Conservation (phyloP, 1,140 invertebrate species). For the Achroia grisella region DNA sequence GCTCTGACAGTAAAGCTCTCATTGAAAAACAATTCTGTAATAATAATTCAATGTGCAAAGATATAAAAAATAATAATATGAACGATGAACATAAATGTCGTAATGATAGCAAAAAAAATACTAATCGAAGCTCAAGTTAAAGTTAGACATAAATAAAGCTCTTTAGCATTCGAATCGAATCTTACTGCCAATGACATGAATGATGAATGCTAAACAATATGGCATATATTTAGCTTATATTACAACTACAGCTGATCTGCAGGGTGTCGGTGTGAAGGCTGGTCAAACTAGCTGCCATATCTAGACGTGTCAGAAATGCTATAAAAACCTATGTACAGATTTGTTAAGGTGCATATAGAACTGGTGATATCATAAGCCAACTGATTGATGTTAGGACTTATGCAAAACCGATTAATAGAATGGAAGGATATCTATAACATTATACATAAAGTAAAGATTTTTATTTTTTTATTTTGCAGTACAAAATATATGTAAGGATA, state of each 20-base stretch:
- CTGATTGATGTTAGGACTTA: conserved; percentile 32
- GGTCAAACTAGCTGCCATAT: conserved; percentile 35
- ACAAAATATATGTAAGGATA: too few relatives aligned
- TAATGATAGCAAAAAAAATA: too few relatives aligned
- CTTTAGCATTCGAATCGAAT: conserved; percentile 21
- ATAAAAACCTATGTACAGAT: conserved; percentile 3
- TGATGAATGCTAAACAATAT: conserved; percentile 51
- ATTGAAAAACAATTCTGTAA: too few relatives aligned
- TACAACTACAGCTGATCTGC: conserved; percentile 38
- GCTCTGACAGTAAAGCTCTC: too few relatives aligned
- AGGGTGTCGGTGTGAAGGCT: conserved; percentile 29
- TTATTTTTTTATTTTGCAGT: too few relatives aligned
- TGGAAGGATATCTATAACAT: too few relatives aligned
- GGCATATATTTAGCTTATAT: conserved; percentile 31
- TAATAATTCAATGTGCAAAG: too few relatives aligned
- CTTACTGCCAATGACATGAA: conserved; percentile 38
- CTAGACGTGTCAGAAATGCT: conserved; percentile 29
- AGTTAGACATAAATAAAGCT: conserved; percentile 27
- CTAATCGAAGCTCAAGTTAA: conserved; percentile 17
- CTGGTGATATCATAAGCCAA: conserved; percentile 41
- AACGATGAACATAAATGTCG: too few relatives aligned
- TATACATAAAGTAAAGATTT: too few relatives aligned
- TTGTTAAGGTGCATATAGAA: conserved; percentile 11
- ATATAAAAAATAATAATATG: too few relatives aligned
- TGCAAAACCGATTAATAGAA: background rate